These are phyloP conservation scores for Tinea pellionella DNA, from an alignment of 2,888 invertebrate species.

Conservation along the genomic window DNA sequence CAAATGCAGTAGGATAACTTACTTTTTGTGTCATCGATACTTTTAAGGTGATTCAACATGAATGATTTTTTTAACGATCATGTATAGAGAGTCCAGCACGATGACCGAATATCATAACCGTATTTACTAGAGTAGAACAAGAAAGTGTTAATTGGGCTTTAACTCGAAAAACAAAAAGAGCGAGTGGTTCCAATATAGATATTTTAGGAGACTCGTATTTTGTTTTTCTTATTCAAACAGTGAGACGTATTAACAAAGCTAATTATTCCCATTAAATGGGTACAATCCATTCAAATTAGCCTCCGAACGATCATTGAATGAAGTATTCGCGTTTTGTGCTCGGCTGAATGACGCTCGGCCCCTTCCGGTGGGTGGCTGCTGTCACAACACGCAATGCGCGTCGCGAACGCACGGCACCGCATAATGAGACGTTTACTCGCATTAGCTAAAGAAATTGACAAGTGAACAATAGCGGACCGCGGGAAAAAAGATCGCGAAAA, in stretches of 20 bases:
- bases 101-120: not conserved
- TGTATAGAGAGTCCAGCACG: not conserved
- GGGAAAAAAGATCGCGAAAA: conserved; percentile 58
- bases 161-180: conserved; percentile 36
- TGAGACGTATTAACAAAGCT: conserved; percentile 38
- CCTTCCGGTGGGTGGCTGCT: conserved; percentile 69
- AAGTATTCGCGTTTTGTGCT: conserved; percentile 63
- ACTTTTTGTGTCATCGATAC: conserved; percentile 19
- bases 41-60: not conserved
- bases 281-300: conserved; percentile 67
- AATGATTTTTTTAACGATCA: not conserved
- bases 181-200: conserved; percentile 35
- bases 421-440: conserved; percentile 70
- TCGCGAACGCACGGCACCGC: conserved; percentile 57
- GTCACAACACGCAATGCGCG: conserved; percentile 69
- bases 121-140: not conserved
- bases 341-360: conserved; percentile 63
- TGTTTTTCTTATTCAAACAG: conserved; percentile 24
- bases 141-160: conserved; percentile 36
- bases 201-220: conserved; percentile 21
- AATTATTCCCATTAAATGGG: conserved; percentile 63
- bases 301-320: conserved; percentile 60
- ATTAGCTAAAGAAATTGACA: conserved; percentile 71
- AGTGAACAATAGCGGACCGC: conserved; percentile 64
- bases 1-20: conserved; percentile 23